Evolutionary conservation across 2,888 invertebrate genomes (phyloP).

Genomic region (Pristionchus entomophagus): DNA sequence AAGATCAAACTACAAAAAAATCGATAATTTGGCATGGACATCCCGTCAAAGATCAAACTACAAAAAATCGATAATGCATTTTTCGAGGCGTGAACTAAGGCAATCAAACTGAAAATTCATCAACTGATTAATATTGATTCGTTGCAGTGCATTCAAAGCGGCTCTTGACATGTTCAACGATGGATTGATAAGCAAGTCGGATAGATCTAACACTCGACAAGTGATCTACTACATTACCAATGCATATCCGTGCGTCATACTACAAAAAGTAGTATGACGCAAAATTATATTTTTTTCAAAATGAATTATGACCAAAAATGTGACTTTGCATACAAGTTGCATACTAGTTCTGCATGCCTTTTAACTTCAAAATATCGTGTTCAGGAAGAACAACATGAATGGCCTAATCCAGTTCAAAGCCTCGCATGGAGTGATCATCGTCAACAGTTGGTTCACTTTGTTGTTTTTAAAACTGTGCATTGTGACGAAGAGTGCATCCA

Average conservation of each 20-base stretch:
- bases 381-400: neutral
- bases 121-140: too few relatives aligned
- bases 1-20: too few relatives aligned
- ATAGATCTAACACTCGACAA: neutral
- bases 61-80: too few relatives aligned
- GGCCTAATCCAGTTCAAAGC: neutral
- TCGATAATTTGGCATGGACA: too few relatives aligned
- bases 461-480: neutral
- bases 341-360: neutral
- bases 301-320: too few relatives aligned
- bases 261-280: too few relatives aligned
- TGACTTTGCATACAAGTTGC: too few relatives aligned
- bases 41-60: too few relatives aligned
- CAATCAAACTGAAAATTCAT: too few relatives aligned
- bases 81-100: too few relatives aligned
- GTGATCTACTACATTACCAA: neutral
- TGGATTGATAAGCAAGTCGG: neutral
- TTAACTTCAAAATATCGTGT: neutral
- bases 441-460: neutral
- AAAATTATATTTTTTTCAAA: too few relatives aligned
- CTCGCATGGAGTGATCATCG: neutral
- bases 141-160: neutral
- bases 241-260: neutral
- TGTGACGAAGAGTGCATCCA: too few relatives aligned
- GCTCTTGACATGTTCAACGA: neutral